Evolutionary conservation across 35 echinoderm and acorn worm species (phyloP), one percentile per base, ranked within the genome.

Genomic region (Apostichopus parvimensis): DNA sequence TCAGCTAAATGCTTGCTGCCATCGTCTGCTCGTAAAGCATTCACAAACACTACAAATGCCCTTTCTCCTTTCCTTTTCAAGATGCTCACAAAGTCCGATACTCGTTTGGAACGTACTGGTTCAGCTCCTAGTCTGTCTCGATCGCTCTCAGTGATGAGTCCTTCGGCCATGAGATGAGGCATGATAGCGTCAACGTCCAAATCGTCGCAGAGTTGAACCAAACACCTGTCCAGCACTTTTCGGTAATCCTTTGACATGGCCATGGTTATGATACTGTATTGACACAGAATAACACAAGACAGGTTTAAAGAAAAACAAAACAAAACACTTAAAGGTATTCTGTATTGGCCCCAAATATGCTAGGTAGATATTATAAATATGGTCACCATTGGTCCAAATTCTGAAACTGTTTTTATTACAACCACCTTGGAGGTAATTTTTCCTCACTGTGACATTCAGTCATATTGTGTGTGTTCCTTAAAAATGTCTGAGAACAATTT

Each of bases 131-230:
- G n/a, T 14, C 72, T 66, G 25, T 88, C 61, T 52, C 23, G 45
- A n/a, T 88, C 86, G 60, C 62, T 88, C 22, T 88, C 86, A 6
- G 86, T 88, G 86, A 88, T 72, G 0, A 88, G 86, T 72, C 72
- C 86, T 73, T 24, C 86, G 8, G 86, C 86, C 24, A 88, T 72
- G 9, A 88, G 34, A 1, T 5, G 8, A n/a, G 86, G 86, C 25
- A 88, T 45, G 14, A 88, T n/a, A 5, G 21, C 0, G 24, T 88
- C 86, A 8, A 88, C 86, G 54, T 88, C 86, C 21, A 88, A 54
- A 66, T 88, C 86, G 0, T 88, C 64, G 9, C 86, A 88, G 8
- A 88, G 61, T 54, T 53, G 18, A 62, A 7, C 61, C 21, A 88
- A 57, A 17, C 61, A 88, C 26, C 68, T 6, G 34, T 88, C 86